Evolutionary conservation across 2,888 invertebrate species (phyloP).

Genomic region (Abrostola tripartita): DNA sequence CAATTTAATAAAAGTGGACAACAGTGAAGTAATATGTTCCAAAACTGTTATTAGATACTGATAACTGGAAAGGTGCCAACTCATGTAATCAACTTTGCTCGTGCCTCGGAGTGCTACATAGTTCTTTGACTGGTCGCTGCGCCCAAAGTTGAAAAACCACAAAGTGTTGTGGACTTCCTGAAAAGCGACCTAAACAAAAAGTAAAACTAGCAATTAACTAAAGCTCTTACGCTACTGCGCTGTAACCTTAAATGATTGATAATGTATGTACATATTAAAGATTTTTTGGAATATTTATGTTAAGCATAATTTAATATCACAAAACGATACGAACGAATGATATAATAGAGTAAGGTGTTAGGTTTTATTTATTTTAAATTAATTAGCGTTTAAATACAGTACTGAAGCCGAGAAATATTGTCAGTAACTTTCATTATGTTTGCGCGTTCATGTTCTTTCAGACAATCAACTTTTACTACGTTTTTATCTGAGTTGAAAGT

Average conservation of each 20-base stretch:
- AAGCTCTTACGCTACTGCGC: no score
- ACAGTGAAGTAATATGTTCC: conserved; percentile 8
- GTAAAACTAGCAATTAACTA: no score
- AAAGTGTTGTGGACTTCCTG: no score
- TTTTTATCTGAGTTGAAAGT: conserved; percentile 55
- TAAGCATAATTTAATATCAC: no score
- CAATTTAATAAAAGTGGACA: conserved; percentile 3
- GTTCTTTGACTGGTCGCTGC: conserved; percentile 14
- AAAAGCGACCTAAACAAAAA: no score
- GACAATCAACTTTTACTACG: conserved; percentile 53
- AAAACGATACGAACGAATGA: no score
- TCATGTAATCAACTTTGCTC: conserved; percentile 27
- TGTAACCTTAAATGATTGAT: no score
- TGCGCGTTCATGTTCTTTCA: conserved; percentile 34
- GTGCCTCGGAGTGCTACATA: conserved; percentile 22
- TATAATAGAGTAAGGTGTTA: no score
- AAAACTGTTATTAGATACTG: conserved; percentile 34
- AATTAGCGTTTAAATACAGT: not conserved
- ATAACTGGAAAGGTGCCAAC: conserved; percentile 44
- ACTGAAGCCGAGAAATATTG: not conserved
- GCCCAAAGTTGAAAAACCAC: conserved; percentile 17
- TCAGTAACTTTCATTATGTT: conserved; percentile 19
- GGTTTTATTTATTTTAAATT: not conserved
- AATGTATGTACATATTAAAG: no score
- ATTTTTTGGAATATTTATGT: no score